Evolutionary conservation across 2,888 invertebrate genomes (phyloP).

Genomic region (Herminia tarsipennalis): DNA sequence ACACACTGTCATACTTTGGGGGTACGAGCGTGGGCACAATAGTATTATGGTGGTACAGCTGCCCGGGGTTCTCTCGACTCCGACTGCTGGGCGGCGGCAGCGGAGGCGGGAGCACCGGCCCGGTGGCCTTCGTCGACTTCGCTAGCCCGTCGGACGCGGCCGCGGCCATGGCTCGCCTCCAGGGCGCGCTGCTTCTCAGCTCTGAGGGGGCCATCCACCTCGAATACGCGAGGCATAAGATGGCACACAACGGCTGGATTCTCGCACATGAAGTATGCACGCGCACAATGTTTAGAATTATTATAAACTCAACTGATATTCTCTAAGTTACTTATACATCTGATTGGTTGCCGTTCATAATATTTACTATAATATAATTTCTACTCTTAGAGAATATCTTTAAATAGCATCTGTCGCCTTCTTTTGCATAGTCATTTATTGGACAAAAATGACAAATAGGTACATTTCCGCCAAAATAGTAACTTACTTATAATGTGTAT

Average conservation of each 20-base stretch:
- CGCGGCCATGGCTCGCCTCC: conserved; percentile 96
- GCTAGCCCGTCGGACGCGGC: conserved; percentile 96
- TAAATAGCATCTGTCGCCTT: conserved; percentile 7
- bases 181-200: conserved; percentile 98
- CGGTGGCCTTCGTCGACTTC: conserved; percentile 99
- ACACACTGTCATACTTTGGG: conserved; percentile 53
- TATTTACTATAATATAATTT: too few species aligned
- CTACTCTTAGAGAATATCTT: neutral
- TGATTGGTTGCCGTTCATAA: too few species aligned
- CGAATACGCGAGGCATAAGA: conserved; percentile 99
- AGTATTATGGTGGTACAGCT: conserved; percentile 90
- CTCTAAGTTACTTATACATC: conserved; percentile 16
- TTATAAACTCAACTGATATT: conserved; percentile 16
- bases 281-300: conserved; percentile 60
- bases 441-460: too few species aligned
- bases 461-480: neutral
- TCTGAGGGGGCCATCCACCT: conserved; percentile 99
- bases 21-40: conserved; percentile 74
- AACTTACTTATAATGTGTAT: conserved; percentile 7
- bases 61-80: conserved; percentile 99
- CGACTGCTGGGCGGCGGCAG: conserved; percentile 96
- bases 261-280: conserved; percentile 85
- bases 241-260: conserved; percentile 91
- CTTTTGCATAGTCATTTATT: too few species aligned
- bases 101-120: conserved; percentile 85